Conservation (phyloP, 2,888 invertebrate genomes). For the Ochropleura leucogaster region DNA sequence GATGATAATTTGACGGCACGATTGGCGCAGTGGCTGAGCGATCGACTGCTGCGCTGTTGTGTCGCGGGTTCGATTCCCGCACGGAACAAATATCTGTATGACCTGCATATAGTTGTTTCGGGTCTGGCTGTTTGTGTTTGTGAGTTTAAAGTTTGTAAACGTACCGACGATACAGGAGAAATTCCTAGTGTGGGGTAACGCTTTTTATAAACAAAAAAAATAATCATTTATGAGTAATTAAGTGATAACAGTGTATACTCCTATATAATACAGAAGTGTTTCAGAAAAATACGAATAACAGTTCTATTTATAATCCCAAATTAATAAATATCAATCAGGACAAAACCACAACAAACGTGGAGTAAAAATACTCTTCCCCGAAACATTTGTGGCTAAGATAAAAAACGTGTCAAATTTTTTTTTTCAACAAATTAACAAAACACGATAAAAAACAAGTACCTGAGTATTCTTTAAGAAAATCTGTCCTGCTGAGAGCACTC, state of each 20-base stretch:
- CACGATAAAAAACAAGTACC: slow-evolving; percentile 79
- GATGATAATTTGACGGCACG: too few species aligned
- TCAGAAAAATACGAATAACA: background rate
- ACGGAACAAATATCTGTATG: too few species aligned
- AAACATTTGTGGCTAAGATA: slow-evolving; percentile 40
- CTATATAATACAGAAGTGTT: background rate
- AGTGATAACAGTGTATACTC: background rate
- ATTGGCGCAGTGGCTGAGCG: too few species aligned
- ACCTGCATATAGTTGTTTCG: too few species aligned
- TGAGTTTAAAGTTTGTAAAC: too few species aligned
- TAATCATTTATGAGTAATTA: background rate
- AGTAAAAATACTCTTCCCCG: slow-evolving; percentile 21
- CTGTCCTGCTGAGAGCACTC: slow-evolving; percentile 86
- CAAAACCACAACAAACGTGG: slow-evolving; percentile 22
- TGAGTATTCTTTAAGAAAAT: slow-evolving; percentile 81
- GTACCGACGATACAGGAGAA: too few species aligned
- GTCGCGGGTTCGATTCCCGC: too few species aligned
- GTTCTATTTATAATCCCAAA: slow-evolving; percentile 18
- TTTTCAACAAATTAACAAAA: slow-evolving; percentile 77
- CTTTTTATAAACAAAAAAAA: too few species aligned
- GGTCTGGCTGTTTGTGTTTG: too few species aligned
- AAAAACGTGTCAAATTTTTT: slow-evolving; percentile 55
- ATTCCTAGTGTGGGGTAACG: too few species aligned
- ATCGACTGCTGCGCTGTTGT: too few species aligned
- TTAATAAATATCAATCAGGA: slow-evolving; percentile 24